Conservation (phyloP, 2,113 vertebrate species). For the Macquaria ambigua region DNA sequence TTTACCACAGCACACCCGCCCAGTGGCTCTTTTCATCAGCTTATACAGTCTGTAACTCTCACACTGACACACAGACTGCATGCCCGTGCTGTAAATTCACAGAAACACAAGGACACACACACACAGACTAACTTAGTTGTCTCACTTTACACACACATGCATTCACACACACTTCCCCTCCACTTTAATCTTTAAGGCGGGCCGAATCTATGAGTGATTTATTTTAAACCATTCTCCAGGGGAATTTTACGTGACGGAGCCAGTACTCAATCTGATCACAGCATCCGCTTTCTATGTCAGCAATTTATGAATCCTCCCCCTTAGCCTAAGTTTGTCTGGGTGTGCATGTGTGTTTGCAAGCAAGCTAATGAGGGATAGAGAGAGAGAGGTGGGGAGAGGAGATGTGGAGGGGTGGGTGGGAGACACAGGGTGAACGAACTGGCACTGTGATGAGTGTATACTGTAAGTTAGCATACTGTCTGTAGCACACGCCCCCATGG, state of each 20-base stretch:
- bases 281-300: slow-evolving; percentile 62
- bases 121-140: slow-evolving; percentile 13
- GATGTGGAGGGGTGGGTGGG: background rate
- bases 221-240: slow-evolving; percentile 60
- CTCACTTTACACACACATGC: slow-evolving; percentile 30
- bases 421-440: slow-evolving; percentile 32
- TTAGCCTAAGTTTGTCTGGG: slow-evolving; percentile 41
- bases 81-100: slow-evolving; percentile 13
- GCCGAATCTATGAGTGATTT: slow-evolving; percentile 65
- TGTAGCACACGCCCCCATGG: slow-evolving; percentile 45
- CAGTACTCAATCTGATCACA: slow-evolving; percentile 58
- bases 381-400: slow-evolving; percentile 14
- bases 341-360: slow-evolving; percentile 61
- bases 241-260: slow-evolving; percentile 45
- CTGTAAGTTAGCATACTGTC: slow-evolving; percentile 60
- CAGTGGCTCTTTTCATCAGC: slow-evolving; percentile 61
- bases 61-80: slow-evolving; percentile 29
- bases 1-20: slow-evolving; percentile 55
- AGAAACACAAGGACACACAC: slow-evolving; percentile 23
- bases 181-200: slow-evolving; percentile 58
- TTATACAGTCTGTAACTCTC: slow-evolving; percentile 31
- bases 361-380: slow-evolving; percentile 47
- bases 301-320: slow-evolving; percentile 55
- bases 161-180: slow-evolving; percentile 22
- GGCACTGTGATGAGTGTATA: slow-evolving; percentile 48